phyloP scores from a whole-genome alignment of 2,888 invertebrate genomes.

The Tipula confusa region DNA sequence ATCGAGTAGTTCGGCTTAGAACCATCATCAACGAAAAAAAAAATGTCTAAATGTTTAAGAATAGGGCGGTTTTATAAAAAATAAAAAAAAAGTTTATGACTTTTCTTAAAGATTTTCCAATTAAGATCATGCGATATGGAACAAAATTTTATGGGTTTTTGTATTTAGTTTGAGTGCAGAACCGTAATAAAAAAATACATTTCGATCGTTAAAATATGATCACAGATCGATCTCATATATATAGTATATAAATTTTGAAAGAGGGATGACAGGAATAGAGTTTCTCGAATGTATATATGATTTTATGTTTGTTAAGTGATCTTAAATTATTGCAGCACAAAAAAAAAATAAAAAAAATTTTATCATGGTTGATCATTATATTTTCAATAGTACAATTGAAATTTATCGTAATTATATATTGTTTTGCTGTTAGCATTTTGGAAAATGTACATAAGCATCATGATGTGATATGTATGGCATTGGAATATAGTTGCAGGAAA shows the following conservation, averaged over 20 bases:
- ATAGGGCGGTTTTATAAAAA: not conserved
- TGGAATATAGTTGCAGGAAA: constrained; percentile 25
- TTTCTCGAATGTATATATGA: constrained; percentile 12
- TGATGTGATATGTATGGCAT: constrained; percentile 4
- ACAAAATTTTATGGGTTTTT: not conserved
- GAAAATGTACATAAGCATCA: not conserved
- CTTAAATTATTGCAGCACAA: not conserved
- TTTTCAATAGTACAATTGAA: not conserved
- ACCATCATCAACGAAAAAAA: not conserved
- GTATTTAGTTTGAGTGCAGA: not conserved
- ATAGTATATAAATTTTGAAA: not conserved
- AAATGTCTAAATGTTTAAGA: not conserved
- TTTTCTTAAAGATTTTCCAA: not conserved
- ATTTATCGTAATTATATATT: not conserved
- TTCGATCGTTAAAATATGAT: constrained; percentile 20
- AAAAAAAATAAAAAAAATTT: not conserved
- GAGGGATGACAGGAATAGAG: constrained; percentile 20
- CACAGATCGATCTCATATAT: not conserved
- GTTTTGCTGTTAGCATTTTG: not conserved
- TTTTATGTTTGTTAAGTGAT: not conserved
- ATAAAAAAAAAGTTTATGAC: not conserved
- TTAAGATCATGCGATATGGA: constrained; percentile 12
- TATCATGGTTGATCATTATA: constrained; percentile 3
- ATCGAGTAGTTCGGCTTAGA: not conserved
- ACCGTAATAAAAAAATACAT: constrained; percentile 4